Conservation (phyloP, 2,113 vertebrate species). For the Gila orcuttii region DNA sequence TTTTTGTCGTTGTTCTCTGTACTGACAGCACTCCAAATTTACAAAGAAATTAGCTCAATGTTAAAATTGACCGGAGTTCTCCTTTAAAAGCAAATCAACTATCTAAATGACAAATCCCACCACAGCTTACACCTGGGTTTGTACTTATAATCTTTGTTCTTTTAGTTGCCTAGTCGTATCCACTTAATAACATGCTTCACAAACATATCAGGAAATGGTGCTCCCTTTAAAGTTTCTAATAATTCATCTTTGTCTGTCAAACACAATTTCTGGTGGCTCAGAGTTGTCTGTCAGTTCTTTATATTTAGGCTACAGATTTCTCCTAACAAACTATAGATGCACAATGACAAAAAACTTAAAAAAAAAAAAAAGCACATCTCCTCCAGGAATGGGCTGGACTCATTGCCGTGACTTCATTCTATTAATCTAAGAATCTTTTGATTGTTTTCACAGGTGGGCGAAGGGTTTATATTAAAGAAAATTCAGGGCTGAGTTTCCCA, state of each 20-base stretch:
- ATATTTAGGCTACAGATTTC: neutral
- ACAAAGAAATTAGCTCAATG: too few relatives aligned
- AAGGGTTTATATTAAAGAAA: neutral
- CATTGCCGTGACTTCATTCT: neutral
- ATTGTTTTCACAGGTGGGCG: neutral
- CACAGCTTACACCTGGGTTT: conserved; percentile 34
- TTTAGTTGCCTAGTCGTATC: neutral
- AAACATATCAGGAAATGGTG: conserved; percentile 24
- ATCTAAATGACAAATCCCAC: conserved; percentile 10
- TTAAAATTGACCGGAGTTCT: too few relatives aligned
- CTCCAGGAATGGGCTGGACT: neutral
- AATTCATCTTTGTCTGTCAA: conserved; percentile 30
- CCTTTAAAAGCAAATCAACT: conserved; percentile 31
- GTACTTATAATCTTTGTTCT: conserved; percentile 15
- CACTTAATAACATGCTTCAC: conserved; percentile 13
- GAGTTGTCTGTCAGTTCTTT: neutral
- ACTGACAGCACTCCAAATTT: too few relatives aligned
- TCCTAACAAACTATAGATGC: neutral
- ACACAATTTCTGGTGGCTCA: conserved; percentile 21
- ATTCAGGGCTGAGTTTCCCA: neutral
- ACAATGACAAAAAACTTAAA: neutral
- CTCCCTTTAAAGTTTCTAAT: conserved; percentile 7
- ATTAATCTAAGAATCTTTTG: neutral
- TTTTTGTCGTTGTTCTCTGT: too few relatives aligned
- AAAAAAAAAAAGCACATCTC: neutral